Evolutionary conservation across 2,113 vertebrate species (phyloP).

Genomic region (Anser cygnoides): DNA sequence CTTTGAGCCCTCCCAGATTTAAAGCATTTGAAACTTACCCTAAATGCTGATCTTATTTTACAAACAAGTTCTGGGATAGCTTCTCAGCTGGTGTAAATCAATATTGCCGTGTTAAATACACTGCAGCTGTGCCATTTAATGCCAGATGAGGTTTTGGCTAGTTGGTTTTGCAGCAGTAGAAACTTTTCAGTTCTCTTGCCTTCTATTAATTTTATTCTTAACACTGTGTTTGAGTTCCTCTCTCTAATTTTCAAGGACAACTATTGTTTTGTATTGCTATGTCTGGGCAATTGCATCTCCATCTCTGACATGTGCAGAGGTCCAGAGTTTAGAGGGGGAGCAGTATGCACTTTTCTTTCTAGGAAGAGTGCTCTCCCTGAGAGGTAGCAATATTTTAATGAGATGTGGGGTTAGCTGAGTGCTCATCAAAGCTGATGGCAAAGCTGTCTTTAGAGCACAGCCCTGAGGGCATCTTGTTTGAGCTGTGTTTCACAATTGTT

Average conservation of each 20-base stretch:
- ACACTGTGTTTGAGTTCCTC: not conserved
- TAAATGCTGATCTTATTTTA: not conserved
- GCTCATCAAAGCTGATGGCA: not conserved
- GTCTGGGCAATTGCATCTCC: not conserved
- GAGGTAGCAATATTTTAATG: not conserved
- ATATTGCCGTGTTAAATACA: not conserved
- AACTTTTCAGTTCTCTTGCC: not conserved
- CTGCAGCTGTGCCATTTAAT: not conserved
- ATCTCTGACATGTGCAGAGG: not conserved
- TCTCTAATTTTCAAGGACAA: not conserved
- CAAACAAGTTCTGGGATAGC: not conserved
- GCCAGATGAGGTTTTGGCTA: not conserved
- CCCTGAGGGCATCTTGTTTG: not conserved
- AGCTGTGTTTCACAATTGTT: conserved; percentile 1
- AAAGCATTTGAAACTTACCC: not conserved
- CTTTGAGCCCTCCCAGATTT: not conserved
- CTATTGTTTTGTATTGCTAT: not conserved
- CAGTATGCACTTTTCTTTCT: not conserved
- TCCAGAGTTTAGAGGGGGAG: not conserved
- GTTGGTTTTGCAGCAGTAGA: not conserved
- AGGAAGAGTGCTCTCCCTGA: not conserved
- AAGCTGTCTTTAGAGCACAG: not conserved
- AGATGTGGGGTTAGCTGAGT: not conserved
- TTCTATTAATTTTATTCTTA: not conserved
- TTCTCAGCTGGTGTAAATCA: not conserved